Base-by-base conservation (phyloP, 2,888 invertebrate genomes). In the Tethea ocularis region DNA sequence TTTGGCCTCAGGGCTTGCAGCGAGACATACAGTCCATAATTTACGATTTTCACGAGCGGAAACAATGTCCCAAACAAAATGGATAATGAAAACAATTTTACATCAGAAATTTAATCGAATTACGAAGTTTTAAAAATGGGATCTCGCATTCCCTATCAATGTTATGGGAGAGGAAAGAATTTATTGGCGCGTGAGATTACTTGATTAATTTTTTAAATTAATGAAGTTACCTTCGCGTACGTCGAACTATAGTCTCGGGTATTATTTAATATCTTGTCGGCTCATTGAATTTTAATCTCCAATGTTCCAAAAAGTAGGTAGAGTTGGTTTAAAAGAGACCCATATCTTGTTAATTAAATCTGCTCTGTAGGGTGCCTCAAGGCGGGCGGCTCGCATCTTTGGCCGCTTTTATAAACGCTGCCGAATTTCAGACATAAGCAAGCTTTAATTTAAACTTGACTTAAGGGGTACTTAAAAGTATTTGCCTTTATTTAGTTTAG, bases 341-440 rank as follows among this genome's bases (percentile, higher is more conserved):
- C 89, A 88, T 93, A 92, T 93, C 92, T 91, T 86, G 89, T 92
- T 93, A 93, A 93, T 93, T 92, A 93, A 93, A 93, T 93, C 92
- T 87, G 75, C 86, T 82, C 91, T 81, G 89, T 83, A 76, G 91
- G 91, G 88, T 76, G 89, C 87, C 87, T 85, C 77, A 74, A 78
- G 83, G 84, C 82, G 84, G 78, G 80, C 74, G 82, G 80, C 78
- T 79, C 69, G 78, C 78, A 74, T 84, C 87, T 83, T 33, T 84
- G 77, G 80, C 77, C 77, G 82, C 78, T 80, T 83, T 81, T 83
- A 82, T 84, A 83, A 85, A 84, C 78, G 76, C 87, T 87, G 82
- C 87, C 88, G 82, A 90, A 91, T 88, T 88, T 90, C 81, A 86
- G 87, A 82, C 85, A 84, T 86, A 84, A 83, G 84, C 84, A 84